Evolutionary conservation across 2,888 invertebrate species (phyloP).

Genomic region (Leptinotarsa peninsularis): DNA sequence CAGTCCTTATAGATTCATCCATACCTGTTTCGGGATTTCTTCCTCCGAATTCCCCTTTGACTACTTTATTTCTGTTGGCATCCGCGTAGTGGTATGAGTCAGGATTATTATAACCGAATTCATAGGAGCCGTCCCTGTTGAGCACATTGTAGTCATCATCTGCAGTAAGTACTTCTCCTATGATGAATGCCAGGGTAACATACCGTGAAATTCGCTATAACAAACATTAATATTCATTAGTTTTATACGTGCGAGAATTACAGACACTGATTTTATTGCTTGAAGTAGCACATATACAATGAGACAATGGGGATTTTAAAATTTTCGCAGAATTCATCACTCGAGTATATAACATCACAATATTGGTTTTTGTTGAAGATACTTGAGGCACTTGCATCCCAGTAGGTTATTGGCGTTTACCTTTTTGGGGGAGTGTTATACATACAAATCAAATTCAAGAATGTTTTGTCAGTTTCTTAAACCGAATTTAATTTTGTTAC

Average conservation of each 20-base stretch:
- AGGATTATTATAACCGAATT: constrained; percentile 80
- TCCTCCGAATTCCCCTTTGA: constrained; percentile 79
- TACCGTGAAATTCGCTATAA: constrained; percentile 48
- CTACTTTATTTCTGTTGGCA: constrained; percentile 75
- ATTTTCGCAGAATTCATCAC: too few relatives aligned
- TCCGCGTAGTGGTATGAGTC: constrained; percentile 78
- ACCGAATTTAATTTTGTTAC: too few relatives aligned
- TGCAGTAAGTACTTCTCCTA: constrained; percentile 59
- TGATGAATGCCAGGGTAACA: constrained; percentile 40
- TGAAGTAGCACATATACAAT: not conserved
- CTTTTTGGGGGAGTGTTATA: too few relatives aligned
- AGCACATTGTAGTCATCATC: constrained; percentile 73
- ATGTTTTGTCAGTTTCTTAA: too few relatives aligned
- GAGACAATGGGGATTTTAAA: too few relatives aligned
- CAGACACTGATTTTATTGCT: not conserved
- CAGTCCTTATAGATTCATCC: not conserved
- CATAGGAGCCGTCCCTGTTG: constrained; percentile 79
- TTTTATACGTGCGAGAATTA: not conserved
- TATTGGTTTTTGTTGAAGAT: too few relatives aligned
- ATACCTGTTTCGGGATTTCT: constrained; percentile 76
- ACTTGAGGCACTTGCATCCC: too few relatives aligned
- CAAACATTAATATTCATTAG: constrained; percentile 10
- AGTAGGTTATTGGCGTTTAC: too few relatives aligned
- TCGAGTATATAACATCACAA: too few relatives aligned
- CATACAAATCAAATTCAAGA: too few relatives aligned